Evolutionary conservation across 2,888 invertebrate genomes (phyloP).

Genomic region (Alentia gelatinosa): DNA sequence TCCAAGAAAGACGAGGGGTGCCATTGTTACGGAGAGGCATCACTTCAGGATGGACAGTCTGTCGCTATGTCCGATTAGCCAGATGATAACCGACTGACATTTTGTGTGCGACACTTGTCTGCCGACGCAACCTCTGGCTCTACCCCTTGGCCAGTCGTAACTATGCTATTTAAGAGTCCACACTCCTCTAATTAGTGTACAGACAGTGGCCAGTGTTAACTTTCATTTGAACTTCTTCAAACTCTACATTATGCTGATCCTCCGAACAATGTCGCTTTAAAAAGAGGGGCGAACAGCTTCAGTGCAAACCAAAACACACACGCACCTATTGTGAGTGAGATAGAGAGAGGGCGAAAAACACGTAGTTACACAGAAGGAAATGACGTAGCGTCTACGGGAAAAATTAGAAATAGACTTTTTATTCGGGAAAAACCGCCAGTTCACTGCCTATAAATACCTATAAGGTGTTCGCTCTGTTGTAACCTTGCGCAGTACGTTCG

Average conservation of each 20-base stretch:
- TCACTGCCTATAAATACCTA: background rate
- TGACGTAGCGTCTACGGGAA: background rate
- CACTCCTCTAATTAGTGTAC: background rate
- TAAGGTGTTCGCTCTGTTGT: background rate
- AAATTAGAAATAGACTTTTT: background rate
- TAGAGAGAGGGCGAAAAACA: background rate
- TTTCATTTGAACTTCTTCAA: background rate
- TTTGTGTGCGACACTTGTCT: background rate
- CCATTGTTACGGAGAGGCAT: background rate
- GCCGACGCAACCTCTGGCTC: background rate
- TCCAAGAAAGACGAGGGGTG: background rate
- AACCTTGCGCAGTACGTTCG: background rate
- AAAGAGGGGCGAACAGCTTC: background rate
- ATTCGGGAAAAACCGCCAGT: background rate
- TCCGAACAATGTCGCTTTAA: background rate
- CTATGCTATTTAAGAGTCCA: background rate
- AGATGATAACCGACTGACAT: background rate
- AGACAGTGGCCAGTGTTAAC: background rate
- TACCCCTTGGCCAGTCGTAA: background rate
- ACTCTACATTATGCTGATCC: background rate
- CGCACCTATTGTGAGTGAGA: background rate
- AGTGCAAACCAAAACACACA: too few species aligned
- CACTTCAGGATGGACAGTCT: background rate
- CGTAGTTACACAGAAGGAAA: background rate
- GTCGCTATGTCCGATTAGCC: background rate